Base-by-base conservation (phyloP, 2,113 vertebrate genomes). In the Bujurquina vittata region DNA sequence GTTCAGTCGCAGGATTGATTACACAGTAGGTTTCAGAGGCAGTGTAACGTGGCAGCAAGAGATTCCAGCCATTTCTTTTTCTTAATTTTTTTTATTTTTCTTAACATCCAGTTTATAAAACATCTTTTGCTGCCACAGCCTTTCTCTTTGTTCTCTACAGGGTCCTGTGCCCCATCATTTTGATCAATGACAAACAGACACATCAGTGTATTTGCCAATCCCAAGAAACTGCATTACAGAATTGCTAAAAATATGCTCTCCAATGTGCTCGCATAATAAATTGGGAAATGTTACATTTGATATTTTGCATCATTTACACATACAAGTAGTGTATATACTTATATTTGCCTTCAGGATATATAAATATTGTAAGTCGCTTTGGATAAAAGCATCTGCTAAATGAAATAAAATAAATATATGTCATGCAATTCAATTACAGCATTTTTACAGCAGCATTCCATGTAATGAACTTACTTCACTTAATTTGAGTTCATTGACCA, bases 1-100 rank as follows among this genome's bases (percentile, higher is more conserved):
- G 84, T 93, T 90, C 29, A 77, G 61, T 93, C 93, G 75, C 92
- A 89, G 80, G 84, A 90, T 90, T 76, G 83, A 83, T 93, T 93
- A 80, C 93, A 76, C 77, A 60, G 54, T 57, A 65, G 35, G 22
- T 81, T 82, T 85, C 73, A 87, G 76, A 33, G 17, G 37, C 54
- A 33, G 40, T 26, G 52, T 62, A 26, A 91, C 54, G 2, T 61
- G 75, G 83, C 79, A 7, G 52, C 60, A 83, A 81, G 59, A 29
- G 29, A 56, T 82, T 81, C n/a, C 12, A 61, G 56, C 9, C 6
- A n/a, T 14, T 54, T 22, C 3, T 82, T 56, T 82, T 17, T 15
- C 23, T 82, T 63, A 57, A 82, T 23, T 75, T 40, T n/a, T n/a
- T n/a, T n/a, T n/a, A n/a, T n/a, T n/a, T n/a, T 26, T 26, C 26